Evolutionary conservation across 1,140 invertebrate genomes (phyloP).

Genomic region (Drosophila nebulosa): DNA sequence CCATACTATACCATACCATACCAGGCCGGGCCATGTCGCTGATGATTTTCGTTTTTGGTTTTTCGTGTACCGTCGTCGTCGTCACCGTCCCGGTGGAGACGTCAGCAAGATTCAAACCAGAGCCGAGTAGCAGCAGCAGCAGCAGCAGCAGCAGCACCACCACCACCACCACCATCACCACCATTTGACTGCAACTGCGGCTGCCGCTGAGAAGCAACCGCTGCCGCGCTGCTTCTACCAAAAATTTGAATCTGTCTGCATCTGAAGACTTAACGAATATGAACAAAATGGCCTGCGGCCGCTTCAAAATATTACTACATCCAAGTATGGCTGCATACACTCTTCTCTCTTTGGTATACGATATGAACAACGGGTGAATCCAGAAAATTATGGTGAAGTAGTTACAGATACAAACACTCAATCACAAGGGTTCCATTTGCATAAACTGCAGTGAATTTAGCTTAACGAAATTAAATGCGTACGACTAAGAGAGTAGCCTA

Average conservation of each 20-base stretch:
- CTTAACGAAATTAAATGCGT: constrained; percentile 1
- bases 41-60: constrained; percentile 53
- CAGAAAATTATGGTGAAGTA: constrained; percentile 52
- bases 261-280: constrained; percentile 79
- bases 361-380: constrained; percentile 34
- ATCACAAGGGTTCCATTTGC: constrained; percentile 48
- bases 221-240: constrained; percentile 60
- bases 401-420: constrained; percentile 72
- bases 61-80: constrained; percentile 43
- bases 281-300: constrained; percentile 61
- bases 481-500: background rate
- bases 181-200: background rate
- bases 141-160: constrained; percentile 1
- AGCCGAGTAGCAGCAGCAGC: constrained; percentile 8
- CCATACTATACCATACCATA: too few relatives aligned
- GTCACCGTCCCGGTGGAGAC: constrained; percentile 4
- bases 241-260: constrained; percentile 79
- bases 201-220: constrained; percentile 33
- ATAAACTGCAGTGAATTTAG: constrained; percentile 10
- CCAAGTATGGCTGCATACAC: constrained; percentile 31
- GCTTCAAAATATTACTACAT: constrained; percentile 68
- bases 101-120: constrained; percentile 17
- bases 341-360: background rate
- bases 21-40: constrained; percentile 42
- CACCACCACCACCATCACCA: background rate